Base-by-base conservation (phyloP, 2,113 vertebrate genomes). In the Hydropotes inermis region DNA sequence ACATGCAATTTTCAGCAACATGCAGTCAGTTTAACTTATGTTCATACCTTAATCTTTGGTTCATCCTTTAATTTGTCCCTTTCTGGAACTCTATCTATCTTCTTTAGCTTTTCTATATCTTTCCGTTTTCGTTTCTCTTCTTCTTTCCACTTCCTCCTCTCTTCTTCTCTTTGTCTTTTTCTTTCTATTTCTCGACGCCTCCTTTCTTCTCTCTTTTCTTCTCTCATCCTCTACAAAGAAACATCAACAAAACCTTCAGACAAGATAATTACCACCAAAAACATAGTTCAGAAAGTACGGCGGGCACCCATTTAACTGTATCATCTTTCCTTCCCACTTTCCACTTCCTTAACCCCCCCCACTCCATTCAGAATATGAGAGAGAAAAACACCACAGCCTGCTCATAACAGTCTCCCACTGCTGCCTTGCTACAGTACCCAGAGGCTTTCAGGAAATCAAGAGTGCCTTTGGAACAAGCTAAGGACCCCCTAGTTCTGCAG, bases 121-220 rank as follows among this genome's bases (percentile, higher is more conserved):
- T 99, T 99, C 94, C 99, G 99, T 98, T 99, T 99, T 57, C 99
- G 99, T 96, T 99, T 98, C 93, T 99, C 99, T 84, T 99, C 99
- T 97, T 99, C 99, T 98, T 99, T 99, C 99, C 99, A 99, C 95
- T 99, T 99, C 30, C 99, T 99, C 79, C 99, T 99, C 97, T 99
- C 99, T 98, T 99, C 99, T 97, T 99, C 99, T 76, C 99, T 99
- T 97, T 99, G 98, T 61, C 99, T 99, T 98, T 99, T 99, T 70
- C 99, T 99, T 98, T 99, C 99, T 89, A 99, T 98, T 98, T 99
- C 99, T 98, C 99, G 99, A 87, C 99, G 98, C 43, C 99, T 99
- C 25, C 99, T 99, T 98, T 99, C 99, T 98, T 99, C 99, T 98
- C 99, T 99, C 98, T 99, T 99, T 98, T 99, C 99, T 98, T 99